Percentiles rank a stretch among this genome's conserved stretches.
phyloP scores from a whole-genome alignment of 1,140 invertebrate species.

The Leguminivora glycinivorella region DNA sequence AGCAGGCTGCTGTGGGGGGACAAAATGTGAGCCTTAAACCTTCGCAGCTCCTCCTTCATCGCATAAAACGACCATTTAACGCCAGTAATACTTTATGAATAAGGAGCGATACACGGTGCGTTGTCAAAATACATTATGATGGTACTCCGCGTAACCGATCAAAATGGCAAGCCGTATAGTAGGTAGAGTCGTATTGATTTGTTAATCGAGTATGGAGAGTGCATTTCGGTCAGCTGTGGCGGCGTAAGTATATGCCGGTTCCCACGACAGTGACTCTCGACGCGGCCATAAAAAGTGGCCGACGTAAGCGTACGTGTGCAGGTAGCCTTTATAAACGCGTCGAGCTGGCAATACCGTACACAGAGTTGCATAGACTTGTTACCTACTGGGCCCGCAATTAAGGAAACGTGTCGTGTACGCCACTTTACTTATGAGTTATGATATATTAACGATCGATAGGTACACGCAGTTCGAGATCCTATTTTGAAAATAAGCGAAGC shows the following conservation, averaged over 20 bases:
- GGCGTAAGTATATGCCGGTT: slow-evolving; percentile 72
- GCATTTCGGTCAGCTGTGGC: slow-evolving; percentile 78
- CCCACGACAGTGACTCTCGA: slow-evolving; percentile 79
- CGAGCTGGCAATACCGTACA: slow-evolving; percentile 51
- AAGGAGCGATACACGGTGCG: slow-evolving; percentile 48
- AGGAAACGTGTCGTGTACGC: slow-evolving; percentile 43
- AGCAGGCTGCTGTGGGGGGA: slow-evolving; percentile 45
- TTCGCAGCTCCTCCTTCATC: slow-evolving; percentile 35
- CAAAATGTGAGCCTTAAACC: slow-evolving; percentile 49
- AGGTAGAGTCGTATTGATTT: slow-evolving; percentile 75
- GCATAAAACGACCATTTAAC: slow-evolving; percentile 38
- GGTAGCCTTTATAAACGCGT: slow-evolving; percentile 70
- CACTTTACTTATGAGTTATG: slow-evolving; percentile 8
- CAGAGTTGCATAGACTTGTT: slow-evolving; percentile 38
- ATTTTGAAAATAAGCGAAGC: slow-evolving; percentile 40
- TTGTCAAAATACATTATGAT: slow-evolving; percentile 57
- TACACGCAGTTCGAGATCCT: slow-evolving; percentile 33
- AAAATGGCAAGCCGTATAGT: slow-evolving; percentile 63
- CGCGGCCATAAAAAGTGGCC: slow-evolving; percentile 70
- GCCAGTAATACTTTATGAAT: slow-evolving; percentile 38
- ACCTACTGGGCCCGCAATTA: slow-evolving; percentile 44
- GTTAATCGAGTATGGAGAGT: slow-evolving; percentile 79
- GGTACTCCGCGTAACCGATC: slow-evolving; percentile 48
- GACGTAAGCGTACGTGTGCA: slow-evolving; percentile 69
- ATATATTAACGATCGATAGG: slow-evolving; percentile 21